phyloP scores from a whole-genome alignment of 2,888 invertebrate species.

The Acholoe squamosa region DNA sequence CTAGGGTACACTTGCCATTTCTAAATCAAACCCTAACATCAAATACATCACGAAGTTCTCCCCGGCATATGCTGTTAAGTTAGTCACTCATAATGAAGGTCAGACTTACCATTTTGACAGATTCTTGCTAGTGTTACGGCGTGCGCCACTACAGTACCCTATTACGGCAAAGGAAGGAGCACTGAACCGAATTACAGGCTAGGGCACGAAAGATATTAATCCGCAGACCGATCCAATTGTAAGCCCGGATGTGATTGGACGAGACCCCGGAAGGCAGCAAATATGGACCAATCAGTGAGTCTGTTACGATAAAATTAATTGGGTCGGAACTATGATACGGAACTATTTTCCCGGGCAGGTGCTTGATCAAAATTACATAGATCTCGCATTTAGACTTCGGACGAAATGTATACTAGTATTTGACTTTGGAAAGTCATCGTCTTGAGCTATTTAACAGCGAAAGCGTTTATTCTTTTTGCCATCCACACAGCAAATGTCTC shows the following conservation, averaged over 20 bases:
- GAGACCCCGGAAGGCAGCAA: neutral
- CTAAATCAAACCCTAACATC: too few relatives aligned
- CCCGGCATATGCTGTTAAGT: too few relatives aligned
- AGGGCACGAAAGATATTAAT: slow-evolving; percentile 22
- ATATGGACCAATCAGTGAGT: neutral
- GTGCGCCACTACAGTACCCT: slow-evolving; percentile 26
- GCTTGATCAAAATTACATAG: neutral
- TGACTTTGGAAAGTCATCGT: neutral
- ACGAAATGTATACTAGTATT: neutral
- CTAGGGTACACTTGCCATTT: too few relatives aligned
- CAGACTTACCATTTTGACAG: slow-evolving; percentile 59
- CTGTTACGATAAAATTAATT: neutral
- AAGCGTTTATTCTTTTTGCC: neutral
- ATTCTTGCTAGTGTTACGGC: neutral
- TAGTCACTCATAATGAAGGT: neutral
- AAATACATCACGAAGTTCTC: too few relatives aligned
- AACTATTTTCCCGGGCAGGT: slow-evolving; percentile 29
- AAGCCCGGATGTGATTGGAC: neutral
- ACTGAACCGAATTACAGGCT: slow-evolving; percentile 32
- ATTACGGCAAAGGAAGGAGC: slow-evolving; percentile 54
- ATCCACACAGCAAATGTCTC: neutral
- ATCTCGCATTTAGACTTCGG: neutral
- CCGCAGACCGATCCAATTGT: neutral
- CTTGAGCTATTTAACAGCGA: too few relatives aligned
- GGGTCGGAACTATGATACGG: too few relatives aligned